These are phyloP conservation scores for Petaurus breviceps DNA, from an alignment of 2,113 vertebrate species.

Conservation along the genomic window DNA sequence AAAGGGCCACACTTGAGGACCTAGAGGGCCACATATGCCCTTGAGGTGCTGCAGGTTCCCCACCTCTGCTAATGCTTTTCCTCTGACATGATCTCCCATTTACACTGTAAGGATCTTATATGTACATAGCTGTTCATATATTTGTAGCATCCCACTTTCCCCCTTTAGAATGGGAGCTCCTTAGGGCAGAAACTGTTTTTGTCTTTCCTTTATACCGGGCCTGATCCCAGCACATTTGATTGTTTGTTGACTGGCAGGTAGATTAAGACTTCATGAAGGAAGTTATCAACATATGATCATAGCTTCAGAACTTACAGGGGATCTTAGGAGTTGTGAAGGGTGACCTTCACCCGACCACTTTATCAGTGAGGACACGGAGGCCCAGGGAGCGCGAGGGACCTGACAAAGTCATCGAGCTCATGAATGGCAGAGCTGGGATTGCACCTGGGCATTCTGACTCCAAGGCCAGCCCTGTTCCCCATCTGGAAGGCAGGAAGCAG, in stretches of 20 bases:
- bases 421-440: neutral
- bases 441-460: neutral
- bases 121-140: neutral
- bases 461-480: neutral
- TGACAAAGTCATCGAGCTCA: neutral
- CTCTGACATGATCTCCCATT: neutral
- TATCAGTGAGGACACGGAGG: neutral
- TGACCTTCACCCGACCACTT: neutral
- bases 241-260: neutral
- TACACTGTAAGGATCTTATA: neutral
- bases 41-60: too few relatives aligned
- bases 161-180: neutral
- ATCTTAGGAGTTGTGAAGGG: neutral
- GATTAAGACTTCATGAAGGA: neutral
- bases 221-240: neutral
- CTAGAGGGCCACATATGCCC: too few relatives aligned
- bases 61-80: neutral
- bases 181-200: neutral
- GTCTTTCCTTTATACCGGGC: neutral
- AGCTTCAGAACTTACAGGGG: neutral
- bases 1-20: too few relatives aligned
- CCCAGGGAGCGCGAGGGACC: neutral
- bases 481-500: neutral
- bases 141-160: neutral
- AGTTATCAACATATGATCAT: neutral